Evolutionary conservation across 2,113 vertebrate genomes (phyloP), one percentile per base, ranked within the genome.

Genomic region (Sphaerodactylus townsendi): DNA sequence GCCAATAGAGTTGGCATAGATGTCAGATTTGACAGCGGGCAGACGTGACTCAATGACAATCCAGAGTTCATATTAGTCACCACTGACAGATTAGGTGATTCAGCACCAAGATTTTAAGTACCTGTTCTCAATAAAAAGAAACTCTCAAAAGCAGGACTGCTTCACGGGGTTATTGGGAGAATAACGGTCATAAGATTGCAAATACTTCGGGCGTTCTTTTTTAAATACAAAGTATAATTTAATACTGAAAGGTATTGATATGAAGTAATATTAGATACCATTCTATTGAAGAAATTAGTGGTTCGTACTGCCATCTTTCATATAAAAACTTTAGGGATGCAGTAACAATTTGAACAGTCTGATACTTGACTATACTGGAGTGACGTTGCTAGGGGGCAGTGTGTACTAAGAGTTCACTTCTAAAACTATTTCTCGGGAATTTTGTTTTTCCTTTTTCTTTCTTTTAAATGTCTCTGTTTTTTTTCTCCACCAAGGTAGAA

Each of bases 331-430:
- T 59, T 71, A 15, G 56, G 33, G 35, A 59, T 28, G 39, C 0
- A 0, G 5, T 5, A 2, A 68, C 2, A 21, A 56, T 2, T 1
- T 0, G 1, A 59, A 5, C 37, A 37, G 30, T 10, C 0, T 37
- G 39, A 44, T 23, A 6, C 10, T 0, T 2, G 41, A 56, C 44
- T 81, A 25, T 92, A 92, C n/a, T 53, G 13, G n/a, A 2, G 21
- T 2, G 13, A 1, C 74, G 9, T 74, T 76, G 87, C 93, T 93
- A 92, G 96, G 79, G 94, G 95, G 95, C 95, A 91, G 70, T 88
- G 10, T 95, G 89, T 85, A 59, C 93, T 84, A 81, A 91, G 19
- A 78, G 79, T 77, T 79, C 25, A 5, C 81, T 56, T 81, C 15
- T 53, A 17, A 8, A 86, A 85, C 66, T 74, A 62, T 79, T 85